These are phyloP conservation scores for Synodontis membranacea DNA, from an alignment of 2,113 vertebrate genomes.

Conservation along the genomic window DNA sequence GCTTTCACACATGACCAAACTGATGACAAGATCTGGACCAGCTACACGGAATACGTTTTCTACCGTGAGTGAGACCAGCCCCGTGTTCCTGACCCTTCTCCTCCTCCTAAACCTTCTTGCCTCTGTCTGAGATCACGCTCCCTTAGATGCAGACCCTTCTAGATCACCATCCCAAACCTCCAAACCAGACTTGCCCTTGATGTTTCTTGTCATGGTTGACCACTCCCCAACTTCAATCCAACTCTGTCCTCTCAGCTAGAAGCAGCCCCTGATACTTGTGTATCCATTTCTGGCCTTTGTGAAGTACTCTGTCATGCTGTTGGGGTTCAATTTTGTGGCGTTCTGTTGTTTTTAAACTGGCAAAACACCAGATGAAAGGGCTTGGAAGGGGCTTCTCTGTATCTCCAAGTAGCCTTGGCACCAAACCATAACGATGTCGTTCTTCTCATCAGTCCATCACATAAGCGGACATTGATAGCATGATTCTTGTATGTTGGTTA, in stretches of 20 bases:
- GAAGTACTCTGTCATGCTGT: slow-evolving; percentile 67
- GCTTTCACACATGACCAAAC: slow-evolving; percentile 91
- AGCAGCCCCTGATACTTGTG: slow-evolving; percentile 57
- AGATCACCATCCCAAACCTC: slow-evolving; percentile 49
- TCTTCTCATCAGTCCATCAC: slow-evolving; percentile 66
- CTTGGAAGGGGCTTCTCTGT: slow-evolving; percentile 58
- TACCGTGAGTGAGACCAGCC: slow-evolving; percentile 88
- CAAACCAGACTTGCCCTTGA: slow-evolving; percentile 62
- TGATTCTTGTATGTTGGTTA: slow-evolving; percentile 60
- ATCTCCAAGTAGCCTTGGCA: slow-evolving; percentile 26
- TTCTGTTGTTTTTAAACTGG: slow-evolving; percentile 35
- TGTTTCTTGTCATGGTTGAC: slow-evolving; percentile 49
- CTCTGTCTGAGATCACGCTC: slow-evolving; percentile 50
- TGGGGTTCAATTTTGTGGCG: slow-evolving; percentile 58
- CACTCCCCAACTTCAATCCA: neutral
- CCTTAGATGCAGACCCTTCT: slow-evolving; percentile 46
- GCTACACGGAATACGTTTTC: slow-evolving; percentile 98
- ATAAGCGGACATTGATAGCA: slow-evolving; percentile 67
- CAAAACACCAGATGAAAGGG: slow-evolving; percentile 63
- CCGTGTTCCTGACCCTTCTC: slow-evolving; percentile 55
- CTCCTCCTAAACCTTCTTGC: slow-evolving; percentile 51
- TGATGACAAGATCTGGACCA: slow-evolving; percentile 97
- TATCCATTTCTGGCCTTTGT: slow-evolving; percentile 63
- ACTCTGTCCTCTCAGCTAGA: slow-evolving; percentile 50
- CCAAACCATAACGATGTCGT: slow-evolving; percentile 8